A percentile compares a stretch with the other conserved stretches of the same genome.
Conservation (phyloP, 1,140 invertebrate species). For the Caenorhabditis latens region DNA sequence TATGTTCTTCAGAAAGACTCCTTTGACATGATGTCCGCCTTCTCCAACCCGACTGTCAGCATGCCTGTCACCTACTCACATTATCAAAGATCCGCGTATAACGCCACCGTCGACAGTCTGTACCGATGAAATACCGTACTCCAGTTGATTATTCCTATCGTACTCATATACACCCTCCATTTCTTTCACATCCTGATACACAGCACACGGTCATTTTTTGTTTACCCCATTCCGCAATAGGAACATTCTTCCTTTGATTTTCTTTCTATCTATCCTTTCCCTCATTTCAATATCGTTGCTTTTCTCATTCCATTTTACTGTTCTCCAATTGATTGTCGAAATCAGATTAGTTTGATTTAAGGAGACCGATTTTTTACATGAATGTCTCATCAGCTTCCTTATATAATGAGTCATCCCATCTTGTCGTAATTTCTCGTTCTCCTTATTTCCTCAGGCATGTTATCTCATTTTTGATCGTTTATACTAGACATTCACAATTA, state of each 20-base stretch:
- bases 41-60: conserved; percentile 34
- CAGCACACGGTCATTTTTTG: conserved; percentile 44
- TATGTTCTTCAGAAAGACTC: conserved; percentile 5
- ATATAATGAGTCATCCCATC: conserved; percentile 1
- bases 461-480: conserved; percentile 42
- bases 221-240: neutral
- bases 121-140: conserved; percentile 44
- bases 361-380: conserved; percentile 46
- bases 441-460: conserved; percentile 50
- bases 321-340: neutral
- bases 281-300: too few relatives aligned
- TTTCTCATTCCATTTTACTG: neutral
- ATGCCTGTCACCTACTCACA: conserved; percentile 37
- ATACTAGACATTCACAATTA: neutral
- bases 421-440: conserved; percentile 42
- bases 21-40: conserved; percentile 25
- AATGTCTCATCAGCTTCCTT: neutral
- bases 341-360: conserved; percentile 48
- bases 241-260: neutral
- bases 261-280: neutral
- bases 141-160: neutral
- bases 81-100: conserved; percentile 25
- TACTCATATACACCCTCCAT: neutral
- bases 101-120: conserved; percentile 23
- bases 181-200: conserved; percentile 42